Base-by-base conservation (phyloP, 2,888 invertebrate species). In the Protodeltote pygarga region DNA sequence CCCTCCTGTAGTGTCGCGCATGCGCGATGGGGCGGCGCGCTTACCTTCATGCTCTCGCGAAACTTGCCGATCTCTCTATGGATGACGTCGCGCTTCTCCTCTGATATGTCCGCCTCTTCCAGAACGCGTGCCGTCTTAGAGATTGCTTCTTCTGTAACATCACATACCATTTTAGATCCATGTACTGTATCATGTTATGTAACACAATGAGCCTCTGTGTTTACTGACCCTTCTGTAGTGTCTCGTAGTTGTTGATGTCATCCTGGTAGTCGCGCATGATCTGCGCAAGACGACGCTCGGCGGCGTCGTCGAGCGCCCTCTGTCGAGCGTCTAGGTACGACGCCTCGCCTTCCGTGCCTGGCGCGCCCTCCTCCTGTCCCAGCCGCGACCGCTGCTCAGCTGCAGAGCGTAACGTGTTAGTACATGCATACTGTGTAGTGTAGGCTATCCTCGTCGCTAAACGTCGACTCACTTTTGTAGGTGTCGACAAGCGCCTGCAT, bases 41-140 rank as follows among this genome's bases (percentile, higher is more conserved):
- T 93, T 95, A 97, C 97, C 97, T 98, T 98, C 96, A 98, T 98
- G 68, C 97, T 97, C 93, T 98, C 98, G 58, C 99, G 95, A 92
- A 99, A 99, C 91, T 98, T 98, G 74, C 97, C 97, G 87, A 99
- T 99, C 94, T 99, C 99, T 72, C 98, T 94, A 77, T 97, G 98
- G 71, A 99, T 99, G 71, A 99, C 94, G 87, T 98, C 98, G 33
- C 98, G 95, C 87, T 98, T 98, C 81, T 98, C 98, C 88, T 98
- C 98, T 81, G 99, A 99, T 53, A 98, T 95, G 83, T 97, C 98
- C 17, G 96, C 96, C 75, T 97, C 97, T 71, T 96, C 96, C 19
- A 97, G 90, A 49, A 94, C 94, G 74, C 94, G 94, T 58, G 94
- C 94, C 66, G 94, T 93, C 68, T 94, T 94, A 42, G 93, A 93